phyloP scores from a whole-genome alignment of 2,113 vertebrate genomes.

The Rhea americana region DNA sequence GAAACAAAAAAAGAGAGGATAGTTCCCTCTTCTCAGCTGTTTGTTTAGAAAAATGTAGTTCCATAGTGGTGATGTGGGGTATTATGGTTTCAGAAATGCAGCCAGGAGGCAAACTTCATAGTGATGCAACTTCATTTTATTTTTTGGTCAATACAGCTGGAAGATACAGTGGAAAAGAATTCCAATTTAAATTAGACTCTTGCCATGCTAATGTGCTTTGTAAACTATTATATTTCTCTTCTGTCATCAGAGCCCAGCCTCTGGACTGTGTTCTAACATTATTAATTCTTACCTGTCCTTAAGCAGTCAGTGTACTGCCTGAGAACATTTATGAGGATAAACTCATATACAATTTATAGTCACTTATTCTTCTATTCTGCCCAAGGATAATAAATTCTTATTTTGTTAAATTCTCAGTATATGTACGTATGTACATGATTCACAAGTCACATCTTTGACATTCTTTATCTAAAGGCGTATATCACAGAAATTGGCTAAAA shows the following conservation, averaged over 20 bases:
- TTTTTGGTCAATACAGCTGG: not conserved
- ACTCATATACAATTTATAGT: not conserved
- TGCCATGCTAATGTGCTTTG: rapidly evolving
- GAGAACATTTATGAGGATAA: not conserved
- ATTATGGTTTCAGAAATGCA: not conserved
- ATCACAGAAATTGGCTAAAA: not conserved
- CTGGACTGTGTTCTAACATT: not conserved
- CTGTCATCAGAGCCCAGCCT: not conserved
- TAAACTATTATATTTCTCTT: not conserved
- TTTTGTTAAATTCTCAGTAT: not conserved
- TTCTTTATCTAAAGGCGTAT: not conserved
- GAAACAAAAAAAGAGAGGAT: not conserved
- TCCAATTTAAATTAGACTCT: not conserved
- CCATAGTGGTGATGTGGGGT: not conserved
- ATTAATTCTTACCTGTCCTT: not conserved
- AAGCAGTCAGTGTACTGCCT: not conserved
- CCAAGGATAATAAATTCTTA: not conserved
- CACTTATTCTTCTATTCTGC: not conserved
- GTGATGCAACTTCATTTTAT: not conserved
- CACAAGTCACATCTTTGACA: not conserved
- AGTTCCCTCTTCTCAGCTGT: not conserved
- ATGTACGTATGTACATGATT: not conserved
- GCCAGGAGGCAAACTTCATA: not conserved
- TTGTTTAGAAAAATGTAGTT: not conserved
- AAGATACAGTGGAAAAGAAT: not conserved